Conservation (phyloP, 1,140 invertebrate species). For the Drosophila ogumai region DNA sequence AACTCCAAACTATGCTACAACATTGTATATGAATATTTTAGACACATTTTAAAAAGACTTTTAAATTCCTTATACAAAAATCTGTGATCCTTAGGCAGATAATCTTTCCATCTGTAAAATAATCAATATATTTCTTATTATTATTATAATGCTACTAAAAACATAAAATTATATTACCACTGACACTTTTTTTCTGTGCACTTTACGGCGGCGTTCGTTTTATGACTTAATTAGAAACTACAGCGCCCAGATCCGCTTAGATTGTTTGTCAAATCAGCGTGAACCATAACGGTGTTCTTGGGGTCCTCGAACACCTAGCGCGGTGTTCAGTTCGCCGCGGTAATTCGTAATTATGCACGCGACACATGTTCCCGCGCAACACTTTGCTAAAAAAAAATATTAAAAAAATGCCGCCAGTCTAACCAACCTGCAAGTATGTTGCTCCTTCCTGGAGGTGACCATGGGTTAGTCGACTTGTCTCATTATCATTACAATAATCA, state of each 20-base stretch:
- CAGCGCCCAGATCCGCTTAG: conserved; percentile 29
- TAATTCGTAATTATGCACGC: conserved; percentile 71
- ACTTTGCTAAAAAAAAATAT: conserved; percentile 23
- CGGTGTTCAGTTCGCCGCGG: conserved; percentile 13
- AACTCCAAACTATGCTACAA: no score
- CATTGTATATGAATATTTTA: no score
- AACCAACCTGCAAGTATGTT: neutral
- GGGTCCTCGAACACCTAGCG: conserved; percentile 5
- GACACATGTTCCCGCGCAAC: conserved; percentile 71
- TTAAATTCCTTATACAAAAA: no score
- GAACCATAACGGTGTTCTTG: conserved; percentile 59
- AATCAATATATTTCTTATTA: no score
- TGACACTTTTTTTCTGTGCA: conserved; percentile 9
- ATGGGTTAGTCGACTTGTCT: conserved; percentile 62
- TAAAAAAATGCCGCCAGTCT: conserved; percentile 11
- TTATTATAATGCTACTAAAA: no score
- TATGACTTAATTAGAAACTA: conserved; percentile 76
- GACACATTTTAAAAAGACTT: no score
- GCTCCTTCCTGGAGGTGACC: conserved; percentile 33
- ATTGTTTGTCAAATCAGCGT: conserved; percentile 68
- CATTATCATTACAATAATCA: conserved; percentile 80
- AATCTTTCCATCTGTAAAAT: no score
- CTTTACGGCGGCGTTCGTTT: conserved; percentile 57
- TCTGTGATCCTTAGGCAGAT: no score
- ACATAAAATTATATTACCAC: neutral